Conservation (phyloP, 2,888 invertebrate genomes). For the Carcina quercana region DNA sequence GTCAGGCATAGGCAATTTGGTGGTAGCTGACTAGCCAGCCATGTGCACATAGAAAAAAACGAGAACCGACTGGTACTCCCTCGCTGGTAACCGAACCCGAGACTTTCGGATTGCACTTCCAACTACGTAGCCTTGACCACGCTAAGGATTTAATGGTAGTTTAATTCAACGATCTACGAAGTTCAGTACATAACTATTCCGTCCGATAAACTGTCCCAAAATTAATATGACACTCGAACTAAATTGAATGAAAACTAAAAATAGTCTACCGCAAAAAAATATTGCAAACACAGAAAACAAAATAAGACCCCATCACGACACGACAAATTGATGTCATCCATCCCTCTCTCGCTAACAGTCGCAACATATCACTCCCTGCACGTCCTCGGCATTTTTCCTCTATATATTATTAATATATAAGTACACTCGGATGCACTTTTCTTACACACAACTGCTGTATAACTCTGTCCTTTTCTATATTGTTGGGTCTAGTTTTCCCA, state of each 20-base stretch:
- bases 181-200: too few relatives aligned
- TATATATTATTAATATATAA: slow-evolving; percentile 74
- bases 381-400: slow-evolving; percentile 73
- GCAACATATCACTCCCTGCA: slow-evolving; percentile 71
- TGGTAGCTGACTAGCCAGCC: too few relatives aligned
- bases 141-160: too few relatives aligned
- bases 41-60: too few relatives aligned
- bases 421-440: slow-evolving; percentile 58
- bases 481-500: slow-evolving; percentile 75
- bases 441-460: slow-evolving; percentile 34
- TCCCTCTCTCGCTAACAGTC: slow-evolving; percentile 71
- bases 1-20: too few relatives aligned
- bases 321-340: slow-evolving; percentile 73
- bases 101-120: too few relatives aligned
- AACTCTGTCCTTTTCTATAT: slow-evolving; percentile 66
- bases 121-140: too few relatives aligned
- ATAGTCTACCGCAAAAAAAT: slow-evolving; percentile 30
- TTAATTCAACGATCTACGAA: too few relatives aligned
- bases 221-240: too few relatives aligned
- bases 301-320: slow-evolving; percentile 74
- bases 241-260: slow-evolving; percentile 31
- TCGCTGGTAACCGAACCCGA: too few relatives aligned
- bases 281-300: slow-evolving; percentile 61
- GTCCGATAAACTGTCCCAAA: too few relatives aligned
- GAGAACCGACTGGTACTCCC: too few relatives aligned